Conservation (phyloP, 1,140 invertebrate genomes). For the Microplitis mediator region DNA sequence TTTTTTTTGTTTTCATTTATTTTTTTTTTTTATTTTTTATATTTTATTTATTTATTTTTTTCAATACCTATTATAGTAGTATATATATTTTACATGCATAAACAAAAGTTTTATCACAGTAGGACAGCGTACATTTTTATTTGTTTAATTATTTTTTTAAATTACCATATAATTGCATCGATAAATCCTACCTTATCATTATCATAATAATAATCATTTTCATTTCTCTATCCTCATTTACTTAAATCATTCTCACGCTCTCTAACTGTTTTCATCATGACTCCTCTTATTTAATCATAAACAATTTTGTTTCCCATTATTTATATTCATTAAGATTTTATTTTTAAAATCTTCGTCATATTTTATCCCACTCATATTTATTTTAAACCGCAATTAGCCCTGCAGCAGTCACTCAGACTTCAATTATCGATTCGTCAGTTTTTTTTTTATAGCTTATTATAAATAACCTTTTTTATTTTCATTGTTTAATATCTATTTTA, state of each 20-base stretch:
- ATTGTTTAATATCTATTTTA: too few relatives aligned
- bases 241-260: slow-evolving; percentile 24
- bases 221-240: slow-evolving; percentile 4
- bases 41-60: slow-evolving; percentile 8
- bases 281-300: neutral
- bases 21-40: slow-evolving; percentile 12
- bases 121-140: slow-evolving; percentile 59
- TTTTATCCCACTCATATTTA: neutral
- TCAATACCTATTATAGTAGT: slow-evolving; percentile 48
- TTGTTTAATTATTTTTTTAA: slow-evolving; percentile 37
- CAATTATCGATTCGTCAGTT: neutral
- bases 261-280: slow-evolving; percentile 24
- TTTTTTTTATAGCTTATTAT: neutral
- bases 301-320: neutral
- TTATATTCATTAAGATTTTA: slow-evolving; percentile 9
- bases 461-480: too few relatives aligned
- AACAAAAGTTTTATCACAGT: slow-evolving; percentile 62
- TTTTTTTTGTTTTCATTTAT: slow-evolving; percentile 12
- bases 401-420: slow-evolving; percentile 24
- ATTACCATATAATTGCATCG: slow-evolving; percentile 53
- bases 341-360: neutral
- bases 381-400: slow-evolving; percentile 4
- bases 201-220: slow-evolving; percentile 29
- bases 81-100: slow-evolving; percentile 60
- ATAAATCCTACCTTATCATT: slow-evolving; percentile 36